phyloP scores from a whole-genome alignment of 2,797 vertebrate genomes.

The Rhynchotus rufescens region DNA sequence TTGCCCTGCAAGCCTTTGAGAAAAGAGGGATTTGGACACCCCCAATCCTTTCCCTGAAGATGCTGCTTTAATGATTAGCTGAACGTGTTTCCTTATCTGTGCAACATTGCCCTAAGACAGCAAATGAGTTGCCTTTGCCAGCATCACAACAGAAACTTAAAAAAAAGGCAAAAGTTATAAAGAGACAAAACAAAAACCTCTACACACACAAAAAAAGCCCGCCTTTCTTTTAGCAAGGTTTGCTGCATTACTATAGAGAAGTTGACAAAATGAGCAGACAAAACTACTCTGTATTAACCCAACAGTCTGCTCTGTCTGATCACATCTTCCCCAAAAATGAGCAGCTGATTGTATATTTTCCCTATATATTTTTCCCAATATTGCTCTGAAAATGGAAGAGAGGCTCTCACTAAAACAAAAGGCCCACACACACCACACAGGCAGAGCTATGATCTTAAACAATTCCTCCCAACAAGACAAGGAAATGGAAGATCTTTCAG shows the following conservation, averaged over 20 bases:
- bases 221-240: neutral
- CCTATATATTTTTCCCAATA: neutral
- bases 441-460: neutral
- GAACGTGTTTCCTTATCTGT: neutral
- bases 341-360: neutral
- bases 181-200: neutral
- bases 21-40: neutral
- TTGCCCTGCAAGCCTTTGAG: neutral
- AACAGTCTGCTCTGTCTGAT: neutral
- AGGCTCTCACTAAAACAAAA: neutral
- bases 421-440: accelerated
- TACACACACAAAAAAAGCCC: too few species aligned
- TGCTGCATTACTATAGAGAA: neutral
- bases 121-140: neutral
- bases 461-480: neutral
- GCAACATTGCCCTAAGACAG: neutral
- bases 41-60: neutral
- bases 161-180: neutral
- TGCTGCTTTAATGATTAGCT: neutral
- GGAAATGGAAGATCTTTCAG: neutral
- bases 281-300: neutral
- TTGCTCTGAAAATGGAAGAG: neutral
- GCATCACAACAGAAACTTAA: neutral
- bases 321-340: neutral
- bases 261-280: neutral